Percentiles rank a stretch among this genome's conserved stretches.
Conservation (phyloP, 2,113 vertebrate species). For the Tragelaphus buxtoni region DNA sequence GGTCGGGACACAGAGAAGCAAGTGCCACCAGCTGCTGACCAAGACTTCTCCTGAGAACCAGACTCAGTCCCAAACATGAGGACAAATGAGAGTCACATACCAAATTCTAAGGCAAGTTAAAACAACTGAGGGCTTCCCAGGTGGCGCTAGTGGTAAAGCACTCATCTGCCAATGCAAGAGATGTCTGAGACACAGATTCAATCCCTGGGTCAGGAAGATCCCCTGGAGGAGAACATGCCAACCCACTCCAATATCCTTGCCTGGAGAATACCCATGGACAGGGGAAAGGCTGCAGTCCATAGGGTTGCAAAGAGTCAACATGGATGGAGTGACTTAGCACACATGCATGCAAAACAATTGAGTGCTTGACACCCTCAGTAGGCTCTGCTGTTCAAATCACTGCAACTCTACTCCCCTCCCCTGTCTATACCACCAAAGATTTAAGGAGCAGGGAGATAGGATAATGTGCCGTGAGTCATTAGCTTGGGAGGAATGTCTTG, state of each 20-base stretch:
- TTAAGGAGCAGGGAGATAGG: neutral
- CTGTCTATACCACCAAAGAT: neutral
- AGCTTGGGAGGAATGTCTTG: neutral
- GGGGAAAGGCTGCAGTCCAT: neutral
- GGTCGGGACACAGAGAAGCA: neutral
- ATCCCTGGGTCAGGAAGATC: neutral
- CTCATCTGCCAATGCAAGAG: neutral
- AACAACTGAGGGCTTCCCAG: neutral
- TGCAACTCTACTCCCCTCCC: neutral
- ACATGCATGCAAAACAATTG: neutral
- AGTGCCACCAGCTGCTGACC: neutral
- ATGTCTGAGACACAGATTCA: neutral
- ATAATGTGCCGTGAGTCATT: neutral
- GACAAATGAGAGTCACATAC: neutral
- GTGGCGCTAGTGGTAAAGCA: neutral
- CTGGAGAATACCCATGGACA: neutral
- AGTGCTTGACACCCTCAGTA: neutral
- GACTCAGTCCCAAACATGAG: neutral
- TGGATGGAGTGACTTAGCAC: neutral
- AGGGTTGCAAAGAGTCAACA: neutral
- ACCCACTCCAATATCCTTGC: neutral
- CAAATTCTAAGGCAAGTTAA: neutral
- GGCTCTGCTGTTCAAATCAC: neutral
- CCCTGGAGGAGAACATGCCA: neutral
- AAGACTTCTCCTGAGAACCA: neutral